Conservation (phyloP, 2,113 vertebrate species). For the Chrysemys picta region DNA sequence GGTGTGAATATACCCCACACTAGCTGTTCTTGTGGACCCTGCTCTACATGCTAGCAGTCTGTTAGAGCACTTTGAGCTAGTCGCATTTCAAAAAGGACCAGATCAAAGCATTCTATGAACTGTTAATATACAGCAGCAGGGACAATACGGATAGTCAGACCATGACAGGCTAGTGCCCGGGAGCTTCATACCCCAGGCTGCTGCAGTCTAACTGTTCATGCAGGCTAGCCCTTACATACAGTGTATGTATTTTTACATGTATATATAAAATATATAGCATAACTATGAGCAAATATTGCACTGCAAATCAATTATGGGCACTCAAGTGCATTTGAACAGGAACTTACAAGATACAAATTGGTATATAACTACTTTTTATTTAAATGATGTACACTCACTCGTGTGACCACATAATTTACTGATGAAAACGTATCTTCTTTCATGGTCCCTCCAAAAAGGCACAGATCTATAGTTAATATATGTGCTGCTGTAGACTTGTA, state of each 20-base stretch:
- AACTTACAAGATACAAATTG: accelerated
- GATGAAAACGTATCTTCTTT: accelerated
- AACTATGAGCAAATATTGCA: neutral
- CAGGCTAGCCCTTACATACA: neutral
- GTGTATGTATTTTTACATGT: neutral
- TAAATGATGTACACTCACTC: neutral
- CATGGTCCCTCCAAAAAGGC: neutral
- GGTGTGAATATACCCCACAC: neutral
- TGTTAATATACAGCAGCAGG: neutral
- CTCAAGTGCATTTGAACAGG: neutral
- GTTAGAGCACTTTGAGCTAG: neutral
- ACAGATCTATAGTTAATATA: neutral
- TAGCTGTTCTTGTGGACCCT: neutral
- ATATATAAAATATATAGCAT: neutral
- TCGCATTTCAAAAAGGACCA: neutral
- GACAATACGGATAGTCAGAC: neutral
- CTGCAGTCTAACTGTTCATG: neutral
- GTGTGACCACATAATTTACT: neutral
- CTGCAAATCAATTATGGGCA: neutral
- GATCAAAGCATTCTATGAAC: neutral
- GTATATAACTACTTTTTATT: neutral
- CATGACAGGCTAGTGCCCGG: neutral
- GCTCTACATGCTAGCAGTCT: neutral
- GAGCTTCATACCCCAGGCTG: neutral
- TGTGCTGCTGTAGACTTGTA: neutral